Evolutionary conservation across 2,113 vertebrate genomes (phyloP).

Genomic region (Heptranchias perlo): DNA sequence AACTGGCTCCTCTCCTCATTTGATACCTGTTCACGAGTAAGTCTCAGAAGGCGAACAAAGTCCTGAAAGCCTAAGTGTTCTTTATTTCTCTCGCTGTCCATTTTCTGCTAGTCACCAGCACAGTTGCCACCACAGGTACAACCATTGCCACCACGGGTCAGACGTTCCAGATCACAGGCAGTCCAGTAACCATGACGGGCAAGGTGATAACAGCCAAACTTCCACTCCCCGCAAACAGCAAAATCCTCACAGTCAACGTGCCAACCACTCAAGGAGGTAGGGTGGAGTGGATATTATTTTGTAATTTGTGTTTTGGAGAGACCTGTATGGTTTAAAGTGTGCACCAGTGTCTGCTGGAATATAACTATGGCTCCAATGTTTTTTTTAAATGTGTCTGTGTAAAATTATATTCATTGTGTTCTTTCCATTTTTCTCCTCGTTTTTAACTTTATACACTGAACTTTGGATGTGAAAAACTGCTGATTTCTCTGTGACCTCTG

Average conservation of each 20-base stretch:
- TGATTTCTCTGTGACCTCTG: not conserved
- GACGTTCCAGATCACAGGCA: slow-evolving; percentile 93
- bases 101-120: slow-evolving; percentile 79
- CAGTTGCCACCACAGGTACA: slow-evolving; percentile 73
- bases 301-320: not conserved
- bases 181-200: slow-evolving; percentile 80
- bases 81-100: slow-evolving; percentile 39
- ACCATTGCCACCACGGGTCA: slow-evolving; percentile 80
- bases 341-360: not conserved
- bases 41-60: not conserved
- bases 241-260: slow-evolving; percentile 96
- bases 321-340: not conserved
- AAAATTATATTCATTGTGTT: not conserved
- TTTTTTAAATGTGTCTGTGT: not conserved
- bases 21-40: not conserved
- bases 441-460: not conserved
- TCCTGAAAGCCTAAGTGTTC: not conserved
- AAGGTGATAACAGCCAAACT: slow-evolving; percentile 93
- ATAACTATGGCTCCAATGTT: not conserved
- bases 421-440: not conserved
- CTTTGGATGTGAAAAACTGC: not conserved
- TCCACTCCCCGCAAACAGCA: slow-evolving; percentile 96
- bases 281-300: slow-evolving; percentile 43
- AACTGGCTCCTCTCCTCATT: not conserved
- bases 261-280: slow-evolving; percentile 96